These are phyloP conservation scores for Gila robusta DNA, from an alignment of 2,797 vertebrate species.

Conservation along the genomic window DNA sequence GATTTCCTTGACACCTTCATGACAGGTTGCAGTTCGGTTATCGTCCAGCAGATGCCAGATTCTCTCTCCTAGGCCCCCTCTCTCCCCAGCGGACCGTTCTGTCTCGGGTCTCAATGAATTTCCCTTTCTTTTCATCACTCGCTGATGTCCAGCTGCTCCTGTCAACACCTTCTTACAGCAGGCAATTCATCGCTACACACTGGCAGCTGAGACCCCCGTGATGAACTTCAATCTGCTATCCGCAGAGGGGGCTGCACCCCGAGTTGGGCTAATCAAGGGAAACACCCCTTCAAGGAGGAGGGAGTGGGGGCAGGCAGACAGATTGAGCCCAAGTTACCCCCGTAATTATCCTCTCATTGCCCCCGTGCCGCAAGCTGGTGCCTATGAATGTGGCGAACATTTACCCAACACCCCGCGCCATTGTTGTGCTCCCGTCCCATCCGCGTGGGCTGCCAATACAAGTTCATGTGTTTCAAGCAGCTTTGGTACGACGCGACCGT, in stretches of 20 bases:
- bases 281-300: conserved; percentile 80
- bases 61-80: conserved; percentile 55
- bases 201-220: conserved; percentile 95
- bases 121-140: conserved; percentile 93
- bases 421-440: conserved; percentile 57
- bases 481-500: conserved; percentile 41
- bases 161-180: conserved; percentile 97
- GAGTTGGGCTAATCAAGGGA: conserved; percentile 84
- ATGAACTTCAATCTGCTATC: conserved; percentile 91
- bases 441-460: not conserved
- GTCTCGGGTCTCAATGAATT: conserved; percentile 91
- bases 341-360: conserved; percentile 83
- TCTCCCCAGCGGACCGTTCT: conserved; percentile 82
- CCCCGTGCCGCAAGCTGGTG: conserved; percentile 81
- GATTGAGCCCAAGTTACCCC: conserved; percentile 82
- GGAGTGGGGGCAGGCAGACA: conserved; percentile 77
- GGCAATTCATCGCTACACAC: conserved; percentile 92
- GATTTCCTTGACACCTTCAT: conserved; percentile 34
- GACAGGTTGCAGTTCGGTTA: conserved; percentile 75
- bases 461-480: conserved; percentile 47
- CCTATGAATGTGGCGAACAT: conserved; percentile 72
- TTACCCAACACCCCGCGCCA: conserved; percentile 73
- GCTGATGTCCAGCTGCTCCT: conserved; percentile 97
- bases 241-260: conserved; percentile 86
- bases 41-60: conserved; percentile 78